A percentile compares a stretch with the other conserved stretches of the same genome.
Evolutionary conservation across 2,888 invertebrate genomes (phyloP).

Genomic region (Tipula confusa): DNA sequence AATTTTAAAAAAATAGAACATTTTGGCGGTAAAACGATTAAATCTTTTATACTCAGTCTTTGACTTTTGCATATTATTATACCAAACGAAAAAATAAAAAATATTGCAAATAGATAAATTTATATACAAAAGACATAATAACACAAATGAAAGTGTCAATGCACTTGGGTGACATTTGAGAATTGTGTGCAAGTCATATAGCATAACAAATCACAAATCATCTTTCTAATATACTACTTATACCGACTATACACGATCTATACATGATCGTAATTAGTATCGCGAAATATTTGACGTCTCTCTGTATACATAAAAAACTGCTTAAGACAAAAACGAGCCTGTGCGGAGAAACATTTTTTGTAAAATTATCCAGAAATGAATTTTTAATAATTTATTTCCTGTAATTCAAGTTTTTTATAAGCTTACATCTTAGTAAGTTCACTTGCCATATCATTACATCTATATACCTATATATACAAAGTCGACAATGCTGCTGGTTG

Average conservation of each 20-base stretch:
- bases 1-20: neutral
- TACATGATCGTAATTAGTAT: neutral
- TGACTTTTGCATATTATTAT: neutral
- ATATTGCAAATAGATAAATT: neutral
- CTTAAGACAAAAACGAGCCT: neutral
- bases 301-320: neutral
- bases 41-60: neutral
- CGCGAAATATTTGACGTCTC: neutral
- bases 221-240: neutral
- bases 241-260: neutral
- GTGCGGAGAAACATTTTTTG: neutral
- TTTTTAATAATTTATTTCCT: slow-evolving; percentile 20
- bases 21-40: neutral
- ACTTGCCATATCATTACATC: neutral
- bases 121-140: neutral
- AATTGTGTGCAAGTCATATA: neutral
- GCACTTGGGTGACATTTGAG: slow-evolving; percentile 12
- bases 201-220: neutral
- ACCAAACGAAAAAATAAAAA: too few relatives aligned
- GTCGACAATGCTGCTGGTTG: neutral
- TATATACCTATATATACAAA: too few relatives aligned
- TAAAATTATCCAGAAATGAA: neutral
- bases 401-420: neutral
- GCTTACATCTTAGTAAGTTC: neutral
- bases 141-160: neutral